These are phyloP conservation scores for Lampropteryx suffumata DNA, from an alignment of 2,888 invertebrate genomes.

Conservation along the genomic window DNA sequence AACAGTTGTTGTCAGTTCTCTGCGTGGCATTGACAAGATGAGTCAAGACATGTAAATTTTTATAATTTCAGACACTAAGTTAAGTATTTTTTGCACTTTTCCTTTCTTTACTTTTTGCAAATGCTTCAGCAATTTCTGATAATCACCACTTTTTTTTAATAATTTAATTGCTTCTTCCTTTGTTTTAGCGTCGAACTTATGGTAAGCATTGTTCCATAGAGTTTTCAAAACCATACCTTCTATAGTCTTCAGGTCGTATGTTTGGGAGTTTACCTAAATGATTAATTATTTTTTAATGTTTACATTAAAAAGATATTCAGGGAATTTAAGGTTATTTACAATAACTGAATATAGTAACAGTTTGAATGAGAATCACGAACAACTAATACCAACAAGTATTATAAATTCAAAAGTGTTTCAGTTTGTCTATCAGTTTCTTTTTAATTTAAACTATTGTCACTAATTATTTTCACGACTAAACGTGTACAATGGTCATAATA, in stretches of 20 bases:
- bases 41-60: slow-evolving; percentile 51
- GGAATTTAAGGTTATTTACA: no score
- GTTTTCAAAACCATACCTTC: slow-evolving; percentile 68
- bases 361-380: no score
- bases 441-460: no score
- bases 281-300: background rate
- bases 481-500: no score
- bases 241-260: slow-evolving; percentile 55
- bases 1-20: no score
- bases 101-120: slow-evolving; percentile 57
- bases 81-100: slow-evolving; percentile 55
- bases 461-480: no score
- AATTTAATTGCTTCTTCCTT: slow-evolving; percentile 62
- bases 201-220: slow-evolving; percentile 68
- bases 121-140: slow-evolving; percentile 55
- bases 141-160: slow-evolving; percentile 55
- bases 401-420: no score
- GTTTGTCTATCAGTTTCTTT: no score
- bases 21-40: no score
- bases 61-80: slow-evolving; percentile 61
- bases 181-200: slow-evolving; percentile 48
- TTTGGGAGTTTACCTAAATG: slow-evolving; percentile 47
- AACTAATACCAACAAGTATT: no score
- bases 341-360: no score
- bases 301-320: no score